A percentile compares a stretch with the other conserved stretches of the same genome.
These are phyloP conservation scores for Procambarus virginalis DNA, from an alignment of 1,140 invertebrate genomes.

Conservation along the genomic window DNA sequence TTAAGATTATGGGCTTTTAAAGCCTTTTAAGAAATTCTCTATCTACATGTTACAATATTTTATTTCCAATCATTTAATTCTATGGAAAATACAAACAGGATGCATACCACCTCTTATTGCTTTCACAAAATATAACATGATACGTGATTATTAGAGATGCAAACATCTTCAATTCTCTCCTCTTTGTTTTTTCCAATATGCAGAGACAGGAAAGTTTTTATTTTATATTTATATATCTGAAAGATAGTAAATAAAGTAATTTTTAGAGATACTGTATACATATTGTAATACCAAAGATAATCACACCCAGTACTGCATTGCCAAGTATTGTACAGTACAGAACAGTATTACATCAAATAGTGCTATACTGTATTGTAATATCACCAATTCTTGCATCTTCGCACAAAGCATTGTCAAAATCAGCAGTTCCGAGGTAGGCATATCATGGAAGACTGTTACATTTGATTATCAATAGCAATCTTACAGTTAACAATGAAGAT, in stretches of 20 bases:
- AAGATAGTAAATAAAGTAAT: no score
- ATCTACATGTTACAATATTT: no score
- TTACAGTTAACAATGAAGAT: background rate
- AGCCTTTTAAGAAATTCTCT: no score
- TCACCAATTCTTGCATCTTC: background rate
- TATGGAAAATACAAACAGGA: background rate
- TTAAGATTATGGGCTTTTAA: background rate
- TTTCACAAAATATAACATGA: background rate
- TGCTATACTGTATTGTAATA: background rate
- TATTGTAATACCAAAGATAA: no score
- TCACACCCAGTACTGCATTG: no score
- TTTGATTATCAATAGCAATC: constrained; percentile 10
- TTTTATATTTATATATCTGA: no score
- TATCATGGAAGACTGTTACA: background rate
- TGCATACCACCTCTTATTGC: background rate
- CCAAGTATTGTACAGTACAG: no score
- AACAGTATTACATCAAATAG: no score
- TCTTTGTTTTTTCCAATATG: background rate
- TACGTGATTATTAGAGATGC: background rate
- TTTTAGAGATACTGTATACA: no score
- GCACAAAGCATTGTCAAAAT: background rate
- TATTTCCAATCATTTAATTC: background rate
- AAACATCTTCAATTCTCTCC: background rate
- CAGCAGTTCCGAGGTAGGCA: background rate
- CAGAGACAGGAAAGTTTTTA: background rate